A percentile compares a stretch with the other conserved stretches of the same genome.
Conservation (phyloP, 1,140 invertebrate genomes). For the Ceratoteleas bidentatus region DNA sequence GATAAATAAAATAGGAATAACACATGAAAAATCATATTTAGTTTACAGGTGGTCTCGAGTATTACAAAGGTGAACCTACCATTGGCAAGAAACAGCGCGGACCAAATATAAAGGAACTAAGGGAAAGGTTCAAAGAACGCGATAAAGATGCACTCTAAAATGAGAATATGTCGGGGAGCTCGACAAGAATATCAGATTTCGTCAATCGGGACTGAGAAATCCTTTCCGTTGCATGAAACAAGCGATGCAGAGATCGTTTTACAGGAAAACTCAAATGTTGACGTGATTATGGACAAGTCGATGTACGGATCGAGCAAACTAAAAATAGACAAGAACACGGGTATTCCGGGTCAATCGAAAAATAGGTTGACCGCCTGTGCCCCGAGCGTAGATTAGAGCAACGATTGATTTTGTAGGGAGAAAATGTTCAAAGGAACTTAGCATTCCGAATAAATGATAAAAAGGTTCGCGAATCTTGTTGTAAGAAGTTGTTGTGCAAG, state of each 20-base stretch:
- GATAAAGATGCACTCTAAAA: constrained; percentile 19
- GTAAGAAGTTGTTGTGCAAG: background rate
- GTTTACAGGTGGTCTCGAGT: constrained; percentile 19
- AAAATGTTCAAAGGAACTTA: too few species aligned
- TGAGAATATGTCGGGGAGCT: constrained; percentile 31
- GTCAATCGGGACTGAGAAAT: constrained; percentile 11
- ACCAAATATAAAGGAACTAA: constrained; percentile 43
- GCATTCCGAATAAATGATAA: too few species aligned
- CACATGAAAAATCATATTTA: background rate
- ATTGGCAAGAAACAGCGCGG: constrained; percentile 31
- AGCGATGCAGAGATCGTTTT: constrained; percentile 36
- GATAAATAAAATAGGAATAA: background rate
- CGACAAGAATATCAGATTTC: constrained; percentile 35
- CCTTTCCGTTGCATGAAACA: constrained; percentile 8
- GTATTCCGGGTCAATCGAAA: constrained; percentile 3
- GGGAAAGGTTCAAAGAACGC: constrained; percentile 33
- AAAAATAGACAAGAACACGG: constrained; percentile 11
- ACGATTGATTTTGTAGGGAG: too few species aligned
- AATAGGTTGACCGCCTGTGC: background rate
- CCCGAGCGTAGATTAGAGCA: too few species aligned
- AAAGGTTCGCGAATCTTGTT: too few species aligned
- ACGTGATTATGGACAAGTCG: constrained; percentile 31
- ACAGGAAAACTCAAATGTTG: constrained; percentile 36
- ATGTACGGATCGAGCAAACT: constrained; percentile 18
- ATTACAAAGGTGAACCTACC: constrained; percentile 49